Evolutionary conservation across 2,888 invertebrate species (phyloP), one percentile per base, ranked within the genome.

Genomic region (Achlya flavicornis): DNA sequence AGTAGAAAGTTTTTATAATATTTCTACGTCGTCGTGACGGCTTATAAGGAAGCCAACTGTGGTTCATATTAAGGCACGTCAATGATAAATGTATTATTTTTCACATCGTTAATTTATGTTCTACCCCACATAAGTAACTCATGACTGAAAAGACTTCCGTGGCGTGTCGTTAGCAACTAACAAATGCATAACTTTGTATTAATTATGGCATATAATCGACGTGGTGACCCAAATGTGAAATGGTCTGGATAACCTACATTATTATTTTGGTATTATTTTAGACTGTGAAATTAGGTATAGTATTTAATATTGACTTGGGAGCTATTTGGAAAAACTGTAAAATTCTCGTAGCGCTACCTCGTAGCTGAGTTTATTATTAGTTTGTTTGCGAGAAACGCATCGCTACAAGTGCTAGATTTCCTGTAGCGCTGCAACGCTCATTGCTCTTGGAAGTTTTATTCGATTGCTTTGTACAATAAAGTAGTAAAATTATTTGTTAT

Each of bases 161-260:
- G 41, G 60, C 60, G 41, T 60, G 60, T 41, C 60, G 38, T 60
- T 53, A 53, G 6, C 53, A 53, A 41, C 43, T 41, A 10, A 38
- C 38, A n/a, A 41, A 60, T 60, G 60, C 41, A 60, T 60, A 60
- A 60, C 19, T 19, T 41, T 60, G 41, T 60, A 60, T 60, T 60
- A 60, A 60, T 60, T 60, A 26, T 60, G 11, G 60, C 60, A 41
- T 60, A 16, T 35, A 59, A 59, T 59, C 58, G 58, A 59, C 14
- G 16, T 60, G 60, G 16, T 35, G 60, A 60, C 60, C 60, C 60
- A 60, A 43, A 41, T 43, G 26, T 26, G 41, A 41, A 60, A 33
- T 60, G 60, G 41, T 41, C 60, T 60, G 41, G 41, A 60, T 60
- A 26, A 41, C 60, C 60, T 60, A 19, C 60, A 41, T 41, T 60